Percentiles rank a stretch among this genome's conserved stretches.
phyloP scores from a whole-genome alignment of 2,797 vertebrate genomes.

The Pyrocephalus nanus region DNA sequence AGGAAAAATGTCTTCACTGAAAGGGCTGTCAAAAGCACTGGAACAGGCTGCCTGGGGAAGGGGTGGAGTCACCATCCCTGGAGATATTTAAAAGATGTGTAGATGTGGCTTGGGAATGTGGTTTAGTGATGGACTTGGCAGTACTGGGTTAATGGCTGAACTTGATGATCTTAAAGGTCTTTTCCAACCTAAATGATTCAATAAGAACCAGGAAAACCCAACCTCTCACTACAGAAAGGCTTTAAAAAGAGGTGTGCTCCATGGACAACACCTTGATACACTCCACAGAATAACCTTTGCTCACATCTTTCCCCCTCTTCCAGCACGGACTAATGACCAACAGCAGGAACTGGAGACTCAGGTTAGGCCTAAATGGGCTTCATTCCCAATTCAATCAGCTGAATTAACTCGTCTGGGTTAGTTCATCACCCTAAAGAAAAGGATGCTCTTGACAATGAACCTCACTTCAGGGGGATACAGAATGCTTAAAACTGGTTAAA shows the following conservation, averaged over 20 bases:
- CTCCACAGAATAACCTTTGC: neutral
- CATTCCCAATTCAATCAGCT: neutral
- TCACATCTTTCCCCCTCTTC: neutral
- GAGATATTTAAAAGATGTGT: neutral
- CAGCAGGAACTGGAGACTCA: neutral
- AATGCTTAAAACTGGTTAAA: neutral
- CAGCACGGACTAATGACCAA: neutral
- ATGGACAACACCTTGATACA: neutral
- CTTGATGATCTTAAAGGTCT: neutral
- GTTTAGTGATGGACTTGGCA: neutral
- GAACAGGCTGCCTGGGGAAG: neutral
- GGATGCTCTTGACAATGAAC: neutral
- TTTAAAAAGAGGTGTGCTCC: neutral
- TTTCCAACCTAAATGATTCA: neutral
- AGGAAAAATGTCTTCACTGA: neutral
- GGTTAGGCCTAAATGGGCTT: neutral
- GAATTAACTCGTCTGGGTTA: neutral
- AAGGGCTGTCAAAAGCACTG: neutral
- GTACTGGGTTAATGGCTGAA: accelerated
- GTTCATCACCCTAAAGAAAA: neutral
- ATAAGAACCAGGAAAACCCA: neutral
- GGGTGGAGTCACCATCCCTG: neutral
- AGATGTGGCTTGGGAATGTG: neutral
- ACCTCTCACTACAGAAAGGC: neutral
- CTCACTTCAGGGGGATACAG: neutral